A percentile compares a stretch with the other conserved stretches of the same genome.
Conservation (phyloP, 2,113 vertebrate species). For the Melanocharis versteri region DNA sequence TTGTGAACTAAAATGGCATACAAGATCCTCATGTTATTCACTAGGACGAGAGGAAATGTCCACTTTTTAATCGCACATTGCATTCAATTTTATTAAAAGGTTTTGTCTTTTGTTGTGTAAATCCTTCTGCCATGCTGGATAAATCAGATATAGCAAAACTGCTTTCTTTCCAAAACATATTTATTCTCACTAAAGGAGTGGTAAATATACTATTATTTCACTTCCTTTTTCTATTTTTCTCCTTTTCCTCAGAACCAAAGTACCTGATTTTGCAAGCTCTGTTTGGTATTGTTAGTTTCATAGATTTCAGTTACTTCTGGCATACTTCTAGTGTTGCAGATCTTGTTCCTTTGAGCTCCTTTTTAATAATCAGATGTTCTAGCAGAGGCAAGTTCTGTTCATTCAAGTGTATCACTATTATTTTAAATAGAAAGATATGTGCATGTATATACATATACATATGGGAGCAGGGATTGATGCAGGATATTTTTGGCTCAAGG, state of each 20-base stretch:
- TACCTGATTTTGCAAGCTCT: not conserved
- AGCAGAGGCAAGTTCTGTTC: not conserved
- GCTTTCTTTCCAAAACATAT: not conserved
- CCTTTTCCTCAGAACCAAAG: not conserved
- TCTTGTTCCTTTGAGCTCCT: not conserved
- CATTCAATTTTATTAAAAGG: slow-evolving; percentile 28
- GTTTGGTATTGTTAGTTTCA: not conserved
- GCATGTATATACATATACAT: too few species aligned
- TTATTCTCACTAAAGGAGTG: not conserved
- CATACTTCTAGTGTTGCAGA: not conserved
- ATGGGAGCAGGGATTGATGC: not conserved
- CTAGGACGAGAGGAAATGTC: slow-evolving; percentile 45
- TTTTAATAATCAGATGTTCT: slow-evolving; percentile 4
- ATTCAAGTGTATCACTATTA: not conserved
- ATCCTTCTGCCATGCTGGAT: not conserved
- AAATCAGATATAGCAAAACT: not conserved
- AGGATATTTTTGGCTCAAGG: not conserved
- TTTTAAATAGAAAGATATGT: not conserved
- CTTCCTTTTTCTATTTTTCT: not conserved
- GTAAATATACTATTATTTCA: not conserved
- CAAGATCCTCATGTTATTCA: slow-evolving; percentile 38
- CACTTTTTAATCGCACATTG: slow-evolving; percentile 41
- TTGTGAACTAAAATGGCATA: slow-evolving; percentile 47
- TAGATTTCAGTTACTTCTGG: not conserved
- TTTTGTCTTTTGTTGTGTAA: slow-evolving; percentile 45